Evolutionary conservation across 2,888 invertebrate species (phyloP).

Genomic region (Drosophila neotestacea): DNA sequence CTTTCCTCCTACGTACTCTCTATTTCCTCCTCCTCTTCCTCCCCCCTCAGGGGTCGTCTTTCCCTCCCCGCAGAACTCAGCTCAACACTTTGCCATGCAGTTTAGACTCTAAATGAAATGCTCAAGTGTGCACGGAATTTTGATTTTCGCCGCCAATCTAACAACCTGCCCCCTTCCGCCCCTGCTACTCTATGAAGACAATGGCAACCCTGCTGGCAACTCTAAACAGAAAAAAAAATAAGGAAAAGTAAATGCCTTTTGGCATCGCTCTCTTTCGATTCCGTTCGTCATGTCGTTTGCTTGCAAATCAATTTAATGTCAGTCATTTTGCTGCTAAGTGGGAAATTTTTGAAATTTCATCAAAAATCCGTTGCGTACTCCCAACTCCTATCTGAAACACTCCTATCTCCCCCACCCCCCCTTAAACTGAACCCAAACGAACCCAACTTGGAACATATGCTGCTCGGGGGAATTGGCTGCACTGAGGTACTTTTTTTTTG

Average conservation of each 20-base stretch:
- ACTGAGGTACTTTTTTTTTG: constrained; percentile 63
- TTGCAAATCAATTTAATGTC: constrained; percentile 84
- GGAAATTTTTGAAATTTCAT: constrained; percentile 83
- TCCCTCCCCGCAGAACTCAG: not conserved
- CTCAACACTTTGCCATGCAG: constrained; percentile 57
- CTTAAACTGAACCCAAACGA: not conserved
- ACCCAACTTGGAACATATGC: constrained; percentile 68
- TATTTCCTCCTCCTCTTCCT: not conserved
- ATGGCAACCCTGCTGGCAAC: not conserved
- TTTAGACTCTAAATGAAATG: constrained; percentile 82
- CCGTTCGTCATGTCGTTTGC: constrained; percentile 82
- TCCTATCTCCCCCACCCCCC: constrained; percentile 18
- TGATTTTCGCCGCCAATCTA: constrained; percentile 73
- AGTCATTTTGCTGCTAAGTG: constrained; percentile 80
- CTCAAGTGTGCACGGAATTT: constrained; percentile 84
- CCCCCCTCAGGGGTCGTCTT: not conserved
- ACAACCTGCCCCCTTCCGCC: not conserved
- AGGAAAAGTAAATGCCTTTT: constrained; percentile 4
- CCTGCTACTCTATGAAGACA: not conserved
- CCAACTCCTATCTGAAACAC: constrained; percentile 2
- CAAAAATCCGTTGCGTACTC: constrained; percentile 74
- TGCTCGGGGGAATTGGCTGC: constrained; percentile 79
- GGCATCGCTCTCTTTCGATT: constrained; percentile 46
- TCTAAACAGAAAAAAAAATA: no score
- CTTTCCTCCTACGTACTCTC: not conserved